phyloP scores from a whole-genome alignment of 2,888 invertebrate genomes.

The Neoitamus cyanurus region DNA sequence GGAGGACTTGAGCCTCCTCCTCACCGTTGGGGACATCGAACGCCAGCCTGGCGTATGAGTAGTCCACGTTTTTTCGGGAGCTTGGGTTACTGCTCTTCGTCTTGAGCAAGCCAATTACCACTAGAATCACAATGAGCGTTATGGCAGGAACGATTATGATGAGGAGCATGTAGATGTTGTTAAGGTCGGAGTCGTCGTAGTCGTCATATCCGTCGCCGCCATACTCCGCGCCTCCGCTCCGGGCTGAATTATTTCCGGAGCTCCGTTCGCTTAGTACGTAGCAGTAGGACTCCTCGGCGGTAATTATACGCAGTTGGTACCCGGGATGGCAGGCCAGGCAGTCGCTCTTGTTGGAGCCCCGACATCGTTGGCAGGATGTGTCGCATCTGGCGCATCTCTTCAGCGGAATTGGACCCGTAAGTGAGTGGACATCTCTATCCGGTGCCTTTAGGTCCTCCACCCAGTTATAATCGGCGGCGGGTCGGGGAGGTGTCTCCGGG shows the following conservation, averaged over 20 bases:
- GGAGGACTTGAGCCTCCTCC: background rate
- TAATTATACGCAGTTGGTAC: slow-evolving; percentile 59
- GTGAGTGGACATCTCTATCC: background rate
- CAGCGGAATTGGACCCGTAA: background rate
- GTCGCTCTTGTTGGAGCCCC: slow-evolving; percentile 61
- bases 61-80: background rate
- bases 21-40: background rate
- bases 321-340: slow-evolving; percentile 62
- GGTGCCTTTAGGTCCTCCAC: background rate
- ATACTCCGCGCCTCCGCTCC: no score
- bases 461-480: background rate
- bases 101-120: background rate
- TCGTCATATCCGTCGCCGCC: background rate
- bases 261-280: slow-evolving; percentile 62
- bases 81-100: background rate
- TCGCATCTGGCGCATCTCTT: slow-evolving; percentile 60
- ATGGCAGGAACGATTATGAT: slow-evolving; percentile 29
- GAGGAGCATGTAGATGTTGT: slow-evolving; percentile 2
- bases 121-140: slow-evolving; percentile 12
- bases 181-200: background rate
- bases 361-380: slow-evolving; percentile 61
- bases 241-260: slow-evolving; percentile 56
- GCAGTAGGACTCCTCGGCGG: slow-evolving; percentile 61
- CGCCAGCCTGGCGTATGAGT: slow-evolving; percentile 13
- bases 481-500: background rate